A percentile compares a stretch with the other conserved stretches of the same genome.
Evolutionary conservation across 2,113 vertebrate genomes (phyloP).

Genomic region (Alethe diademata): DNA sequence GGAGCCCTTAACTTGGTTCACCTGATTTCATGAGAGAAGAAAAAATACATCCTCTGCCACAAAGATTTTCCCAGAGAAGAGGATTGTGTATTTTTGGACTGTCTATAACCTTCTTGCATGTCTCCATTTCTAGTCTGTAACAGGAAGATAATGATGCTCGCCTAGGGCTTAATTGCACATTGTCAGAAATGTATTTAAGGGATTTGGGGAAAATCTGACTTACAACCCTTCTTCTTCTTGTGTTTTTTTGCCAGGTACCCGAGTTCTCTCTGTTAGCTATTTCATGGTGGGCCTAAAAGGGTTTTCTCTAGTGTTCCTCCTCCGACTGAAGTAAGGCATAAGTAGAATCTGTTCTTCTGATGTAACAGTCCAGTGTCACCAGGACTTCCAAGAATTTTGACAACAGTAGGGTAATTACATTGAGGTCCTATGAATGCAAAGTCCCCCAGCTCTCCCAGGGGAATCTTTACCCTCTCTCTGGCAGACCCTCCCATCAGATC

Average conservation of each 20-base stretch:
- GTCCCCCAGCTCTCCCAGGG: background rate
- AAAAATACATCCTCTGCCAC: background rate
- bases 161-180: background rate
- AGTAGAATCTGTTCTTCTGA: background rate
- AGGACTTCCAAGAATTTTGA: background rate
- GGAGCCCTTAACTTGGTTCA: background rate
- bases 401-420: background rate
- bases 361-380: fast-evolving
- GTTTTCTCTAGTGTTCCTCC: background rate
- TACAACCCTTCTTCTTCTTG: background rate
- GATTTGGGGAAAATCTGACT: background rate
- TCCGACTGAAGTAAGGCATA: background rate
- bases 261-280: background rate
- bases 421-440: background rate
- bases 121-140: background rate
- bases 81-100: background rate
- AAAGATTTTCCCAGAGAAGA: background rate
- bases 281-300: background rate
- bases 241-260: background rate
- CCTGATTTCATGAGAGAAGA: background rate
- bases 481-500: background rate
- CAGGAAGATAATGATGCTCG: background rate
- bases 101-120: background rate
- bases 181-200: background rate
- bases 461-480: background rate